A percentile compares a stretch with the other conserved stretches of the same genome.
Evolutionary conservation across 2,888 invertebrate genomes (phyloP).

Genomic region (Scotopteryx bipunctaria): DNA sequence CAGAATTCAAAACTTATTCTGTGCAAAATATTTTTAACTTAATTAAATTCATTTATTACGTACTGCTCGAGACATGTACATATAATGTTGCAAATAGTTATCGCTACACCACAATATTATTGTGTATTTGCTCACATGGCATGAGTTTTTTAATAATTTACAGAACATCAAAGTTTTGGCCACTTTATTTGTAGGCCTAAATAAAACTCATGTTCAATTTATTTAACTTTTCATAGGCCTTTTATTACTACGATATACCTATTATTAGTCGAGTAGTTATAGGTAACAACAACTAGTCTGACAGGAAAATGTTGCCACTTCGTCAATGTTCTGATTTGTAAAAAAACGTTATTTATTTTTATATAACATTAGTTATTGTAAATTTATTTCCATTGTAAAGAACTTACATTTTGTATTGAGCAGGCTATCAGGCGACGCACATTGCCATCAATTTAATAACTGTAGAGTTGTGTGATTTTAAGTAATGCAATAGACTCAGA

Average conservation of each 20-base stretch:
- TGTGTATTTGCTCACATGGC: neutral
- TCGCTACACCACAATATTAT: neutral
- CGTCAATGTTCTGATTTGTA: slow-evolving; percentile 80
- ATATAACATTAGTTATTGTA: slow-evolving; percentile 66
- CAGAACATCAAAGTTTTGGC: slow-evolving; percentile 2
- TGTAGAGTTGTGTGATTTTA: slow-evolving; percentile 28
- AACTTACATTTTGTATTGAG: slow-evolving; percentile 52
- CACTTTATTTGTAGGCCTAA: slow-evolving; percentile 30
- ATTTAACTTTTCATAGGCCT: slow-evolving; percentile 23
- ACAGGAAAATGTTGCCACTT: slow-evolving; percentile 79
- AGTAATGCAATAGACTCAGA: slow-evolving; percentile 26
- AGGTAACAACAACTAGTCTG: slow-evolving; percentile 77
- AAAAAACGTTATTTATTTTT: slow-evolving; percentile 79
- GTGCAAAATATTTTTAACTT: slow-evolving; percentile 2
- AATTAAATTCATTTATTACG: slow-evolving; percentile 2
- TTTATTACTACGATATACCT: slow-evolving; percentile 49
- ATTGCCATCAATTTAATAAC: slow-evolving; percentile 32
- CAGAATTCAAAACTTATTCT: slow-evolving; percentile 3
- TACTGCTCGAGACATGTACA: neutral
- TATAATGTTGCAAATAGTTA: neutral
- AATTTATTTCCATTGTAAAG: slow-evolving; percentile 57
- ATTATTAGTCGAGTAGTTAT: slow-evolving; percentile 54
- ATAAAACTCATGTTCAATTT: slow-evolving; percentile 16
- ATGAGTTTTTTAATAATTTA: slow-evolving; percentile 2
- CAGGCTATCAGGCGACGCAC: slow-evolving; percentile 66